These are phyloP conservation scores for Drosophila parvula DNA, from an alignment of 1,140 invertebrate species.

Conservation along the genomic window DNA sequence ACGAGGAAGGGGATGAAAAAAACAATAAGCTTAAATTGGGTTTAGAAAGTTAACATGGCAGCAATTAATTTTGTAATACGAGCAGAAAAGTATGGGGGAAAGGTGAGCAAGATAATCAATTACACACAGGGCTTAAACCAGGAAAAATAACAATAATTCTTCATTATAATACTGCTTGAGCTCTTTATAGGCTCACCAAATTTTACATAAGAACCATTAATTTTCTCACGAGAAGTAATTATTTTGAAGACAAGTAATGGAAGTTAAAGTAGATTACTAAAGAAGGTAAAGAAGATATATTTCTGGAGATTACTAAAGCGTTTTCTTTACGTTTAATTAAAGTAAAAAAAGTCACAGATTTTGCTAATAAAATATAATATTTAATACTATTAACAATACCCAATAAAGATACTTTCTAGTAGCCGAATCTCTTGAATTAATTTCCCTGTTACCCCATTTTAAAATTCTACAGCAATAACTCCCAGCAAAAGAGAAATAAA, in stretches of 20 bases:
- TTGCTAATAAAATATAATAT: background rate
- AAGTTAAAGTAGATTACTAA: background rate
- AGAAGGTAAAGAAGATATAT: background rate
- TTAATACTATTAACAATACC: too few relatives aligned
- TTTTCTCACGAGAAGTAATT: background rate
- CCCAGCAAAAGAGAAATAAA: background rate
- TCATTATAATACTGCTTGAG: background rate
- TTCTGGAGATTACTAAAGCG: background rate
- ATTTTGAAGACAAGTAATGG: background rate
- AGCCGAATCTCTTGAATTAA: too few relatives aligned
- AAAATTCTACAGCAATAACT: background rate
- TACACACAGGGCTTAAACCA: background rate
- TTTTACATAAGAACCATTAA: background rate
- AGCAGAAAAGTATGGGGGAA: background rate
- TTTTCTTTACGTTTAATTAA: background rate
- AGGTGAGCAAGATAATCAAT: slow-evolving; percentile 15
- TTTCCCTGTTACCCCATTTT: background rate
- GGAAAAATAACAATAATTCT: background rate
- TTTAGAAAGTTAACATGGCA: slow-evolving; percentile 44
- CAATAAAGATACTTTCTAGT: background rate
- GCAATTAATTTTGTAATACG: slow-evolving; percentile 41
- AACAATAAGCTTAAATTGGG: slow-evolving; percentile 24
- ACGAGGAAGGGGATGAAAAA: slow-evolving; percentile 1
- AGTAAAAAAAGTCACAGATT: background rate
- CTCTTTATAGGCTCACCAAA: background rate